phyloP scores from a whole-genome alignment of 1,140 invertebrate species.

The Gryllus bimaculatus region DNA sequence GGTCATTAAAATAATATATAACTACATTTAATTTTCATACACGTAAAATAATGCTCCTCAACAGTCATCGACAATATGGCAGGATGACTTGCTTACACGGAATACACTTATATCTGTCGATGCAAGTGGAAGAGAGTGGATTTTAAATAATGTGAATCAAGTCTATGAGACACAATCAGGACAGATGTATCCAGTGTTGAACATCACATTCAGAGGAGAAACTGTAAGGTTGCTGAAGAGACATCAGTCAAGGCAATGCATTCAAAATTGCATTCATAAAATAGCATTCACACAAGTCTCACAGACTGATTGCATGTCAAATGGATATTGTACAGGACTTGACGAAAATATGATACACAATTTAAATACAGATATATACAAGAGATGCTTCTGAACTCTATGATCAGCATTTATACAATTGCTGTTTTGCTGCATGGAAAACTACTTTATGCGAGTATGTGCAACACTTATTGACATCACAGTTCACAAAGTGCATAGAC shows the following conservation, averaged over 20 bases:
- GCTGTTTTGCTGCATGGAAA: background rate
- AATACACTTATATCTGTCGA: background rate
- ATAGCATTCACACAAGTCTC: background rate
- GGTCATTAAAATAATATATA: background rate
- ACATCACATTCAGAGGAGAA: background rate
- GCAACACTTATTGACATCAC: background rate
- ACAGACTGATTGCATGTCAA: background rate
- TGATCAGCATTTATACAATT: background rate
- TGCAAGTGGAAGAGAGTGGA: background rate
- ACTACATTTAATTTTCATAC: background rate
- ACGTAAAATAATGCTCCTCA: background rate
- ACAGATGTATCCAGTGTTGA: background rate
- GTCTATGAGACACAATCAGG: background rate
- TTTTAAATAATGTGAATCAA: background rate
- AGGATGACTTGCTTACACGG: background rate
- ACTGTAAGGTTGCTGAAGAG: background rate
- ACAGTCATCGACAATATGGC: background rate
- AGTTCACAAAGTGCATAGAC: background rate
- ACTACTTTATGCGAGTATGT: background rate
- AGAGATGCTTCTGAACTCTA: background rate
- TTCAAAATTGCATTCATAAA: background rate
- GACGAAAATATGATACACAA: background rate
- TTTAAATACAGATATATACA: background rate
- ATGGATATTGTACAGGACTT: background rate
- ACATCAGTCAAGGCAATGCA: background rate